Evolutionary conservation across 2,797 vertebrate genomes (phyloP).

Genomic region (Hydrolagus colliei): DNA sequence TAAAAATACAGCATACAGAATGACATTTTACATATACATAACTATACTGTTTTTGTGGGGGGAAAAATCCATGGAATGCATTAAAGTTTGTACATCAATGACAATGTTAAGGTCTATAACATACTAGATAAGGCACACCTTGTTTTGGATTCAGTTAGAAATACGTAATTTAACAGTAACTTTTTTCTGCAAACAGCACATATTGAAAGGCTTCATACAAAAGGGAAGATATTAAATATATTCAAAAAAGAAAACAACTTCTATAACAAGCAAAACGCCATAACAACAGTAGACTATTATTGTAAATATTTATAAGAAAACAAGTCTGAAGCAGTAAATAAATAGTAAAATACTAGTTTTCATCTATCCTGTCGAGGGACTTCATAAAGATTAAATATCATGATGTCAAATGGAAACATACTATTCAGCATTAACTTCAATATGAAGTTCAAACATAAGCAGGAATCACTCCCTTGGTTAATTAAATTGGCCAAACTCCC

Average conservation of each 20-base stretch:
- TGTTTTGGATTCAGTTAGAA: neutral
- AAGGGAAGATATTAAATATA: neutral
- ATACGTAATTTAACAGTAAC: neutral
- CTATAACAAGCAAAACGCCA: neutral
- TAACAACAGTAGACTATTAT: neutral
- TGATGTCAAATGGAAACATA: neutral
- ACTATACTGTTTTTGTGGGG: too few relatives aligned
- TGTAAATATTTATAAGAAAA: neutral
- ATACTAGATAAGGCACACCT: too few relatives aligned
- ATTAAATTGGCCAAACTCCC: conserved; percentile 36
- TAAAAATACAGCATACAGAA: too few relatives aligned
- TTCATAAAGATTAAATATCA: neutral
- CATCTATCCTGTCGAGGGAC: neutral
- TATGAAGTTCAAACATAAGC: conserved; percentile 4
- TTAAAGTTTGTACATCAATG: too few relatives aligned
- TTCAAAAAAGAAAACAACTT: neutral
- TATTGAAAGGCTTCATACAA: neutral
- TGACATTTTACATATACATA: too few relatives aligned
- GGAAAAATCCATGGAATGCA: too few relatives aligned
- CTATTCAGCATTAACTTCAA: neutral
- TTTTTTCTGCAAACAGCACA: neutral
- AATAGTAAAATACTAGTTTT: conserved; percentile 1
- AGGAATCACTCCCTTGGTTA: conserved; percentile 12
- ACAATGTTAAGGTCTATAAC: too few relatives aligned
- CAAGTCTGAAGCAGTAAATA: neutral